These are phyloP conservation scores for Agrochola macilenta DNA, from an alignment of 2,888 invertebrate species.

Conservation along the genomic window DNA sequence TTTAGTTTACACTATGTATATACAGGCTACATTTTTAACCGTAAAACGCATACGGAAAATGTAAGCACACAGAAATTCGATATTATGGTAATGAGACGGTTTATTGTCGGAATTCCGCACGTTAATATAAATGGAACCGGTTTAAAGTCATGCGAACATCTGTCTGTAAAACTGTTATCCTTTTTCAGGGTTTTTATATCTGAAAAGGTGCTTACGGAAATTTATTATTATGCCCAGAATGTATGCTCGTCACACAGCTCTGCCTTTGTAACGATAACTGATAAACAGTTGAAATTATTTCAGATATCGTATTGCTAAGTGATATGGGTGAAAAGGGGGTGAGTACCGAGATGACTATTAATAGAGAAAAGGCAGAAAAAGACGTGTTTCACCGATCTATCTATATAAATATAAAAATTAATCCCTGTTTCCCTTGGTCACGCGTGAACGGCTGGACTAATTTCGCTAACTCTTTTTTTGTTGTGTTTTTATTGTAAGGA, in stretches of 20 bases:
- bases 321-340: no score
- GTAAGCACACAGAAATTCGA: conserved; percentile 34
- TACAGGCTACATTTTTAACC: conserved; percentile 45
- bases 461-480: no score
- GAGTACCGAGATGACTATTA: no score
- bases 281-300: not conserved
- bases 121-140: conserved; percentile 42
- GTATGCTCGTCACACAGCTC: not conserved
- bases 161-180: conserved; percentile 17
- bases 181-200: conserved; percentile 23
- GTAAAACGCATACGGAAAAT: conserved; percentile 19
- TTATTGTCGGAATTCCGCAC: conserved; percentile 7
- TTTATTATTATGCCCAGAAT: not conserved
- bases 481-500: no score
- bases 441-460: no score
- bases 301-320: not conserved
- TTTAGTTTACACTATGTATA: conserved; percentile 53
- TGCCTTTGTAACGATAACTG: not conserved
- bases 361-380: no score
- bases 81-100: conserved; percentile 25
- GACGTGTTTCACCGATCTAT: no score
- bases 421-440: no score
- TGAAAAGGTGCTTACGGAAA: conserved; percentile 20
- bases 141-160: conserved; percentile 46
- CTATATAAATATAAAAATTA: no score